A percentile compares a stretch with the other conserved stretches of the same genome.
These are phyloP conservation scores for Gryllus longicercus DNA, from an alignment of 2,888 invertebrate genomes.

Conservation along the genomic window DNA sequence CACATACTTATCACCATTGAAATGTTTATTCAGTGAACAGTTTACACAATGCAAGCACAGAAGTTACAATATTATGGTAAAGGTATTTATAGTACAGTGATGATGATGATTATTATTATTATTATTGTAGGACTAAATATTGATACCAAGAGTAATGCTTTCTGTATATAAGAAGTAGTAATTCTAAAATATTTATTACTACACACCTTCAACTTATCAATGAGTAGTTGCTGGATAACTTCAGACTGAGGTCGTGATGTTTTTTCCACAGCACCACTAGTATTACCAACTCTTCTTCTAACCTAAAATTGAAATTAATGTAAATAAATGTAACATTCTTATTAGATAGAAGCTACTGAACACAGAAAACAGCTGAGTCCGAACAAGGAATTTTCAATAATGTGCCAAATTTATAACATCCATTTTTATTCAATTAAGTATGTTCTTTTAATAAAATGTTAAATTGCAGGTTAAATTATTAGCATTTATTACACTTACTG, in stretches of 20 bases:
- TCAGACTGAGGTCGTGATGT: conserved; percentile 56
- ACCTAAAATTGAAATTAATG: conserved; percentile 34
- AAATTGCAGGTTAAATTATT: too few relatives aligned
- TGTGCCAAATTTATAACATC: too few relatives aligned
- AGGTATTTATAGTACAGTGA: too few relatives aligned
- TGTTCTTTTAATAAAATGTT: too few relatives aligned
- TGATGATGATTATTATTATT: too few relatives aligned
- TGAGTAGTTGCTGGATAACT: conserved; percentile 57
- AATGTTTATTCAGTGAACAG: neutral
- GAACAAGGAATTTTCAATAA: too few relatives aligned
- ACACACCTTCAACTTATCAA: conserved; percentile 57
- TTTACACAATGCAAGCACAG: neutral
- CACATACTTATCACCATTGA: neutral
- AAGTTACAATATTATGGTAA: neutral
- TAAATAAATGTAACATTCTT: neutral
- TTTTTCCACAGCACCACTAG: conserved; percentile 41
- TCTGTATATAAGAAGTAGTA: neutral
- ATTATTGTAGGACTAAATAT: too few relatives aligned
- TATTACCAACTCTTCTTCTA: conserved; percentile 45
- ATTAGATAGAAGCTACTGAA: neutral
- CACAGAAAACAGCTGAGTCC: too few relatives aligned
- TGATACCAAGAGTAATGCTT: too few relatives aligned
- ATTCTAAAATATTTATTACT: neutral
- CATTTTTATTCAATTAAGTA: too few relatives aligned
- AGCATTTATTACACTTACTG: conserved; percentile 41